These are phyloP conservation scores for Pelagia noctiluca DNA, from an alignment of 30 jellyfish, hydroid and myxozoan genomes.

Conservation along the genomic window DNA sequence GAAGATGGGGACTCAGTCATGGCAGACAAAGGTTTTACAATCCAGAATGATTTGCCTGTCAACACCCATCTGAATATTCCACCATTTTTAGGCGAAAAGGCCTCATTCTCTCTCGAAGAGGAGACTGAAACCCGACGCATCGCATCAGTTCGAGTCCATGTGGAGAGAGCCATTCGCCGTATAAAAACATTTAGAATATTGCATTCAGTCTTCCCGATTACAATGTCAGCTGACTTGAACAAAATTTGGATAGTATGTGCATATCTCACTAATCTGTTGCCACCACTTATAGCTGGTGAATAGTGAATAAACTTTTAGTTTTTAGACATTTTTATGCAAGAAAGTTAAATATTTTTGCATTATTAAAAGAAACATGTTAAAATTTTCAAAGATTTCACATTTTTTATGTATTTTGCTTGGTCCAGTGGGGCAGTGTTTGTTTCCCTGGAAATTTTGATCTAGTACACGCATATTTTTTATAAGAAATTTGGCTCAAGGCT, in stretches of 20 bases:
- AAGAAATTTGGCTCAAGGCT: too few species aligned
- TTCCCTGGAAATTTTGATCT: too few species aligned
- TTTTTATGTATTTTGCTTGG: too few species aligned
- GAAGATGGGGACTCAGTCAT: conserved; percentile 31
- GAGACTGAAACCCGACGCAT: conserved; percentile 50
- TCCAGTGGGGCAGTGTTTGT: too few species aligned
- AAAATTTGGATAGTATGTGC: conserved; percentile 22
- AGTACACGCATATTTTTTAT: too few species aligned
- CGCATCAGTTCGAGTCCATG: conserved; percentile 71
- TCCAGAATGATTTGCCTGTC: conserved; percentile 40
- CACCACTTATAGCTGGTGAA: not conserved
- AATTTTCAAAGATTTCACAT: too few species aligned
- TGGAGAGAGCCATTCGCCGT: conserved; percentile 65
- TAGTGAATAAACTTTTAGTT: not conserved
- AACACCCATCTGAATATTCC: conserved; percentile 46
- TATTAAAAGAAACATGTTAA: not conserved
- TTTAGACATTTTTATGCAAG: too few species aligned
- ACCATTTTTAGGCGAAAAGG: conserved; percentile 53
- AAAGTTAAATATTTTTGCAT: not conserved
- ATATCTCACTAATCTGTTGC: conserved; percentile 28
- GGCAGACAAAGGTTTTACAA: too few species aligned
- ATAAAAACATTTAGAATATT: conserved; percentile 31
- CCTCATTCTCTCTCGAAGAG: conserved; percentile 21
- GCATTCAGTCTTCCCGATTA: not conserved
- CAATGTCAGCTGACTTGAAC: conserved; percentile 35